Evolutionary conservation across 2,888 invertebrate genomes (phyloP).

Genomic region (Eilema depressum): DNA sequence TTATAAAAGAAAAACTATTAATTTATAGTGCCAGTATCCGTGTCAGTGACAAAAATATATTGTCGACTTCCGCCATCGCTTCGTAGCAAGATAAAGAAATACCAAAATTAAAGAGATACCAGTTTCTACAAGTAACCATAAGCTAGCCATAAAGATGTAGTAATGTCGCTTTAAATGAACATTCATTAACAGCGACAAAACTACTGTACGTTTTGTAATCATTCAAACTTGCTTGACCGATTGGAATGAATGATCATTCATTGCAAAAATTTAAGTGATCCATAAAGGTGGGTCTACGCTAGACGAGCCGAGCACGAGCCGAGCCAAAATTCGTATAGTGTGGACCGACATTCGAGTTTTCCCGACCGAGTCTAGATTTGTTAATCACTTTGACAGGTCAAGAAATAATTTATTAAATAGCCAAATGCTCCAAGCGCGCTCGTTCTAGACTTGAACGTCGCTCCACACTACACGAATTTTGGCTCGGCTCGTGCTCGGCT

Average conservation of each 20-base stretch:
- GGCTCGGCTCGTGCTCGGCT: too few species aligned
- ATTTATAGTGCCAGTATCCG: not conserved
- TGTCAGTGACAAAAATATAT: constrained; percentile 4
- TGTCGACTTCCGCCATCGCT: not conserved
- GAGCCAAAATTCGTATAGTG: too few species aligned
- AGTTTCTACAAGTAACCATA: not conserved
- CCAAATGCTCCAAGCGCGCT: too few species aligned
- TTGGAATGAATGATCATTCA: not conserved
- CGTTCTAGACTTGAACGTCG: too few species aligned
- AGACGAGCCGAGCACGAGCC: too few species aligned
- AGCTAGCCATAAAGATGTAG: not conserved
- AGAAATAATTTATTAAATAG: too few species aligned
- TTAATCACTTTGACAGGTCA: too few species aligned
- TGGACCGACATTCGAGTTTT: too few species aligned
- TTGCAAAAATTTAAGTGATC: not conserved
- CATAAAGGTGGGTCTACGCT: too few species aligned
- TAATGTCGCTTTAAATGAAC: too few species aligned
- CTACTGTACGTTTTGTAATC: not conserved
- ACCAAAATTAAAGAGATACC: not conserved
- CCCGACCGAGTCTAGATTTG: too few species aligned
- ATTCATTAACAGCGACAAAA: not conserved
- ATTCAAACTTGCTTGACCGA: not conserved
- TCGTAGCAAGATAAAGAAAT: not conserved
- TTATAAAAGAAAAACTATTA: not conserved
- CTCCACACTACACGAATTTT: too few species aligned